Base-by-base conservation (phyloP, 2,113 vertebrate species). In the Willisornis vidua region DNA sequence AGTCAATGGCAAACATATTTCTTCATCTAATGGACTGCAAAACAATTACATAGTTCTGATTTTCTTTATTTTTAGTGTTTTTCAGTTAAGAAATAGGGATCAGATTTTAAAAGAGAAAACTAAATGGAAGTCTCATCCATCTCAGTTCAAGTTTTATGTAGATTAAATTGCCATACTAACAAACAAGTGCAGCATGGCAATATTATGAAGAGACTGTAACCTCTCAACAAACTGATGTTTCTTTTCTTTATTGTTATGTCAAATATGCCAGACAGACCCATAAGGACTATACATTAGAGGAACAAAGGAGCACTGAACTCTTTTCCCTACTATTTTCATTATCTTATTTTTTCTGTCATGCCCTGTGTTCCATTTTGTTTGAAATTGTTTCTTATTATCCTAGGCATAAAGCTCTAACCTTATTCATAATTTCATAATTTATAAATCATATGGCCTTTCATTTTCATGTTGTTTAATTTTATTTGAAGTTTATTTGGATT, bases 401-500 rank as follows among this genome's bases (percentile, higher is more conserved):
- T 39, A 45, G 75, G 22, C 75, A 85, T 79, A 87, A 95, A 62
- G 16, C 19, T 73, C 37, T 83, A 81, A 58, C n/a, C 16, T 81
- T 75, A 73, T 66, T 66, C 51, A 52, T 57, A 41, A 59, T 81
- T 88, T 71, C 20, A n/a, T 84, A 28, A 89, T 82, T 93, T 89
- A 51, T 63, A 72, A 90, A 82, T 72, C 2, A 0, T 70, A 52
- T 41, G 19, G 81, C 23, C 17, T 85, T 61, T 87, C 46, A 70
- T 87, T 95, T 93, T 87, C 37, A 45, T 85, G 37, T 80, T 93
- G n/a, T 41, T 95, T 92, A 72, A 58, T 58, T 89, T 19, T 33
- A 71, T 58, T 19, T 61, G 46, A 90, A 77, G 55, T 52, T 52
- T 28, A 52, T 81, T 95, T 94, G 45, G 52, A 86, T 90, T 84